Evolutionary conservation across 2,888 invertebrate species (phyloP), one percentile per base, ranked within the genome.

Genomic region (Hyles lineata): DNA sequence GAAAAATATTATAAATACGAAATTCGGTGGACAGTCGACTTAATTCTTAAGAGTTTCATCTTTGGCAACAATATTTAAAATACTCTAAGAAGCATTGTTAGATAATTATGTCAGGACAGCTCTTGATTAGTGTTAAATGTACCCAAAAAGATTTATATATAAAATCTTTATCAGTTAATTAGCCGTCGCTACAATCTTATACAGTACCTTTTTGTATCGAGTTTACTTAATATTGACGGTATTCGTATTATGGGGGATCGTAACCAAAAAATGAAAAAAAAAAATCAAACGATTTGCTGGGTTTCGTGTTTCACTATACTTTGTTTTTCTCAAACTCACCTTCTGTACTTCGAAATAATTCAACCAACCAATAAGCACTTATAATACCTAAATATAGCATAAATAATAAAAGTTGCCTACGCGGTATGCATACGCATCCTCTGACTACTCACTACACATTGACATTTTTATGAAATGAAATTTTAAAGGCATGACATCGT

Each of bases 391-490:
- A n/a, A n/a, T n/a, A 6, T 21, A 35, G 11, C 21, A 43, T 21
- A 21, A n/a, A 32, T 32, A 29, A 32, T 62, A n/a, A 62, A 25
- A 32, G 19, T 17, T 25, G 19, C 19, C 19, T 7, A 62, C 32
- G 29, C 19, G 2, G 23, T 17, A 17, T 60, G 4, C 60, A 60
- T 11, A 52, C 52, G 52, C n/a, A 55, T 32, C 7, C 7, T 29
- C n/a, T 9, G 29, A 8, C 25, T 6, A 43, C 15, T 0, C 43
- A 23, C 43, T 15, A 15, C 17, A 23, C 15, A 50, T 67, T 17
- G 50, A 67, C 50, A 67, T 67, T 67, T 67, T 67, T 67, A 67
- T 67, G 5, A 23, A 67, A 25, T 50, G 21, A 50, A 17, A 43
- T 23, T 50, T 23, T 1, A 23, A 50, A 63, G 17, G 50, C 23